phyloP scores from a whole-genome alignment of 2,113 vertebrate genomes.

The Xiphophorus hellerii region DNA sequence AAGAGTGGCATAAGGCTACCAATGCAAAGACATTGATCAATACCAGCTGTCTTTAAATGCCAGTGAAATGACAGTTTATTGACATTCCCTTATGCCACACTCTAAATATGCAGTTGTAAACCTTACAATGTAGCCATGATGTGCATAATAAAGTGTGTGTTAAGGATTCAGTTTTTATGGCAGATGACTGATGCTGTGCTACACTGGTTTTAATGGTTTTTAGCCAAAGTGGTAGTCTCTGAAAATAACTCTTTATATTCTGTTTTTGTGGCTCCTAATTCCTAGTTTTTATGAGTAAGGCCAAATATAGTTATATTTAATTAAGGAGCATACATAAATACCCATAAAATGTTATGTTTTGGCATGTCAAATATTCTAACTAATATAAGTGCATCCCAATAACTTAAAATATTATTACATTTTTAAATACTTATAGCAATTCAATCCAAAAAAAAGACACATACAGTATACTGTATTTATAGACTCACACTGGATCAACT shows the following conservation, averaged over 20 bases:
- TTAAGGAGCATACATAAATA: too few species aligned
- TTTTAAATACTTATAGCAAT: background rate
- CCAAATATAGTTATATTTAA: conserved; percentile 30
- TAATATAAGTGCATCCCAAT: background rate
- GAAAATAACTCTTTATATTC: conserved; percentile 51
- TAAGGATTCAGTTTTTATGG: conserved; percentile 41
- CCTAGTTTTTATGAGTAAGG: conserved; percentile 47
- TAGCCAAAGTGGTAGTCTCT: conserved; percentile 49
- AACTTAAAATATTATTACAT: background rate
- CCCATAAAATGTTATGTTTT: too few species aligned
- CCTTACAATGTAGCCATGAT: conserved; percentile 35
- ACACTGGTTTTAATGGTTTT: conserved; percentile 49
- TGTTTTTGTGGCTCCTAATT: conserved; percentile 31
- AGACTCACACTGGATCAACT: too few species aligned
- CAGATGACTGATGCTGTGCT: conserved; percentile 42
- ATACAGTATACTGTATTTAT: background rate
- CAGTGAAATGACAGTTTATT: conserved; percentile 12
- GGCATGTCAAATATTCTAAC: too few species aligned
- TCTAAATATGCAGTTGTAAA: conserved; percentile 36
- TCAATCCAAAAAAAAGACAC: background rate
- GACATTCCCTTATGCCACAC: conserved; percentile 18
- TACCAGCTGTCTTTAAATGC: too few species aligned
- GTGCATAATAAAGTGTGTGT: conserved; percentile 44
- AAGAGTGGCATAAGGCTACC: too few species aligned
- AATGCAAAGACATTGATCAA: too few species aligned